Evolutionary conservation across 2,113 vertebrate genomes (phyloP).

Genomic region (Addax nasomaculatus): DNA sequence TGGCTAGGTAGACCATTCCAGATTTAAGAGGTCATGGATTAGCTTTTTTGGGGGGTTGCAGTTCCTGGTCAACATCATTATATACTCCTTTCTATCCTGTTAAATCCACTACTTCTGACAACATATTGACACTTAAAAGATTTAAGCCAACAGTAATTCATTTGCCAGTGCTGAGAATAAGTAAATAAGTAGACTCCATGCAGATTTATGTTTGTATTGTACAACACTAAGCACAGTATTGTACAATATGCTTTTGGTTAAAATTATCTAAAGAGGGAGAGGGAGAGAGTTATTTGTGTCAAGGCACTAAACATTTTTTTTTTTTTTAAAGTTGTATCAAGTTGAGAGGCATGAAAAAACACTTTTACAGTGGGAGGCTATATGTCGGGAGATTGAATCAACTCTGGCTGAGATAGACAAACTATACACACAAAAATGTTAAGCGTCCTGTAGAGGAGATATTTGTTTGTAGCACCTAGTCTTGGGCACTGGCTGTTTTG

Average conservation of each 20-base stretch:
- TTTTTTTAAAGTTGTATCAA: background rate
- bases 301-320: background rate
- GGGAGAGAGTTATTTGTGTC: background rate
- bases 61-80: background rate
- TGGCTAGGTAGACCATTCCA: background rate
- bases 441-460: background rate
- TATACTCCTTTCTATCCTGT: background rate
- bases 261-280: background rate
- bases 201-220: background rate
- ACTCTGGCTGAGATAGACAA: background rate
- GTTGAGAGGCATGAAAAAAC: background rate
- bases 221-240: background rate
- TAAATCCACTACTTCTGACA: conserved; percentile 9
- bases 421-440: background rate
- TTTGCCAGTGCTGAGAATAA: background rate
- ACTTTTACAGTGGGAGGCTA: background rate
- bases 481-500: background rate
- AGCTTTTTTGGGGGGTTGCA: background rate
- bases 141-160: background rate
- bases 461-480: background rate
- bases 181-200: background rate
- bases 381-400: background rate
- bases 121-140: conserved; percentile 1
- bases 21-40: background rate
- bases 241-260: background rate